These are phyloP conservation scores for Drosophila planitibia DNA, from an alignment of 2,888 invertebrate species.

Conservation along the genomic window DNA sequence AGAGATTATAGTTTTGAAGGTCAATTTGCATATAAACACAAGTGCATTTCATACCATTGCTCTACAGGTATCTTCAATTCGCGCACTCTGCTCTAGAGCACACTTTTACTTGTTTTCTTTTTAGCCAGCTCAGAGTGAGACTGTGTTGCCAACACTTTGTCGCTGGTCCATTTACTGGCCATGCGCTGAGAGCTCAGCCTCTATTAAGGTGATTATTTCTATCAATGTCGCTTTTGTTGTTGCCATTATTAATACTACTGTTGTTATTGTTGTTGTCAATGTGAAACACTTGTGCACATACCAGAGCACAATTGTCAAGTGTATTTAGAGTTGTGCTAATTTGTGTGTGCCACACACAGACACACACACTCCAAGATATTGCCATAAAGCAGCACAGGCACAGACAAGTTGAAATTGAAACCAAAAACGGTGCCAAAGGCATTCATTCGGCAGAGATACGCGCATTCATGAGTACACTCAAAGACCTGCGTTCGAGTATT, in stretches of 20 bases:
- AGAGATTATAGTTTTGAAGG: background rate
- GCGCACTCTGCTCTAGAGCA: background rate
- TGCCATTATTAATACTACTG: constrained; percentile 31
- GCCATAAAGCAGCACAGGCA: constrained; percentile 3
- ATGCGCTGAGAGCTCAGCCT: constrained; percentile 33
- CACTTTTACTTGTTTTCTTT: constrained; percentile 12
- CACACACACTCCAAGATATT: constrained; percentile 26
- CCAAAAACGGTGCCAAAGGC: constrained; percentile 51
- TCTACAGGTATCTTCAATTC: background rate
- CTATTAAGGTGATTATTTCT: constrained; percentile 62
- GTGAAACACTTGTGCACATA: constrained; percentile 68
- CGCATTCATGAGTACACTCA: constrained; percentile 23
- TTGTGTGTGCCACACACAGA: constrained; percentile 31
- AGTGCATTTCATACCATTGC: background rate
- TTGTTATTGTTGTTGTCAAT: constrained; percentile 18
- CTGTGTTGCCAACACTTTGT: constrained; percentile 8
- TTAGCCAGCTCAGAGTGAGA: constrained; percentile 15
- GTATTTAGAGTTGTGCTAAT: constrained; percentile 55
- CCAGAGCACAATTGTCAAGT: constrained; percentile 64
- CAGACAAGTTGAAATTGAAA: constrained; percentile 24
- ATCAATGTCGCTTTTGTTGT: constrained; percentile 66
- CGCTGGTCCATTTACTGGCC: constrained; percentile 60
- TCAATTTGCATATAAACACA: background rate
- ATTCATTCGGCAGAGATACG: constrained; percentile 43
- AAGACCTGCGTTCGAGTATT: constrained; percentile 14